A percentile compares a stretch with the other conserved stretches of the same genome.
These are phyloP conservation scores for Spodoptera frugiperda DNA, from an alignment of 1,140 invertebrate species.

Conservation along the genomic window DNA sequence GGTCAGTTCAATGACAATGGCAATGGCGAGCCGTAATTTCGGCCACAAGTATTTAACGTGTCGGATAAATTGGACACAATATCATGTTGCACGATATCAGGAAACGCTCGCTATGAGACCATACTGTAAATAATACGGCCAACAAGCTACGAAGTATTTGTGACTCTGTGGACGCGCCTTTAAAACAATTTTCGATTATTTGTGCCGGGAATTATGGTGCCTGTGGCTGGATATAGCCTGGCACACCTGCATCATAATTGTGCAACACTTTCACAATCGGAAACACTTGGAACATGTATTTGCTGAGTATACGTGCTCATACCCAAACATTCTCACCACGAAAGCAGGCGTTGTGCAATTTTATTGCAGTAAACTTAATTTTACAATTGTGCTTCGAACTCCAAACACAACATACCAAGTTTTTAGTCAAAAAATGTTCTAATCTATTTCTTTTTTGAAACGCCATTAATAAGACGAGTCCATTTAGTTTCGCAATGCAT, in stretches of 20 bases:
- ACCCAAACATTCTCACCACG: background rate
- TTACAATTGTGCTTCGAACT: too few species aligned
- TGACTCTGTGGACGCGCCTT: too few species aligned
- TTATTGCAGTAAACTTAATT: too few species aligned
- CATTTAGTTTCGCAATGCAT: background rate
- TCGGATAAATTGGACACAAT: background rate
- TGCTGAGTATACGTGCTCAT: conserved; percentile 8
- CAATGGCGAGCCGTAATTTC: conserved; percentile 8
- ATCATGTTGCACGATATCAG: background rate
- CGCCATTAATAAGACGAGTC: background rate
- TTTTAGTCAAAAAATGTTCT: too few species aligned
- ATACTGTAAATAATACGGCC: too few species aligned
- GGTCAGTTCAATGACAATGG: conserved; percentile 31
- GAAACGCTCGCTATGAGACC: too few species aligned
- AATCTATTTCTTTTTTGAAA: too few species aligned
- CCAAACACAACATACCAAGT: too few species aligned
- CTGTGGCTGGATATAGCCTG: conserved; percentile 21
- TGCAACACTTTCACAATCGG: conserved; percentile 35
- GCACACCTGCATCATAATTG: conserved; percentile 18
- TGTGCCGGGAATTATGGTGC: background rate
- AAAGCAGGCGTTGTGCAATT: background rate
- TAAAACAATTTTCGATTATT: too few species aligned
- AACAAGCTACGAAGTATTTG: too few species aligned
- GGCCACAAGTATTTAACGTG: background rate
- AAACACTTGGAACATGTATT: conserved; percentile 3